phyloP scores from a whole-genome alignment of 2,113 vertebrate species.

The Anguilla rostrata region DNA sequence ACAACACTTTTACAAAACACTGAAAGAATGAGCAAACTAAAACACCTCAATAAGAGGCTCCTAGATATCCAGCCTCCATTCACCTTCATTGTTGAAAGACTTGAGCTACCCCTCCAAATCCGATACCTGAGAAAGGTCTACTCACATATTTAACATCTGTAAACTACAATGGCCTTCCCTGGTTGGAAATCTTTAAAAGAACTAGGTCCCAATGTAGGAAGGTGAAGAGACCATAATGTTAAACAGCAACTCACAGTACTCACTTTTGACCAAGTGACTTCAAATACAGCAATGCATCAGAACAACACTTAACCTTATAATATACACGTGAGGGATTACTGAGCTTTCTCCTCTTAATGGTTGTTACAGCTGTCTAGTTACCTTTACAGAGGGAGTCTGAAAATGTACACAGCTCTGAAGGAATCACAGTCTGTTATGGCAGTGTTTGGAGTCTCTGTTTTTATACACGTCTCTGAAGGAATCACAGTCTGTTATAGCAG shows the following conservation, averaged over 20 bases:
- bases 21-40: constrained; percentile 21
- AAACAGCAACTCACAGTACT: not conserved
- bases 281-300: not conserved
- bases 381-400: not conserved
- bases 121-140: not conserved
- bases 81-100: not conserved
- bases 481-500: not conserved
- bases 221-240: constrained; percentile 1
- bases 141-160: not conserved
- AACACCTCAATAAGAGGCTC: constrained; percentile 33
- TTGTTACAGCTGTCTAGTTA: not conserved
- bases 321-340: not conserved
- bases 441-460: not conserved
- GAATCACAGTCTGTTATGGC: not conserved
- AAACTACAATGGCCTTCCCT: not conserved
- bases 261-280: not conserved
- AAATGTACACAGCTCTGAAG: not conserved
- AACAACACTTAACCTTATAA: not conserved
- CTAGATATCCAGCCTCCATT: constrained; percentile 39
- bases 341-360: not conserved
- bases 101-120: not conserved
- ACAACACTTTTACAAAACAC: constrained; percentile 52
- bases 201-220: not conserved
- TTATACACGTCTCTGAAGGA: not conserved
- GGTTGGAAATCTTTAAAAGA: not conserved